phyloP scores from a whole-genome alignment of 2,888 invertebrate genomes.

The Meloe dianella region DNA sequence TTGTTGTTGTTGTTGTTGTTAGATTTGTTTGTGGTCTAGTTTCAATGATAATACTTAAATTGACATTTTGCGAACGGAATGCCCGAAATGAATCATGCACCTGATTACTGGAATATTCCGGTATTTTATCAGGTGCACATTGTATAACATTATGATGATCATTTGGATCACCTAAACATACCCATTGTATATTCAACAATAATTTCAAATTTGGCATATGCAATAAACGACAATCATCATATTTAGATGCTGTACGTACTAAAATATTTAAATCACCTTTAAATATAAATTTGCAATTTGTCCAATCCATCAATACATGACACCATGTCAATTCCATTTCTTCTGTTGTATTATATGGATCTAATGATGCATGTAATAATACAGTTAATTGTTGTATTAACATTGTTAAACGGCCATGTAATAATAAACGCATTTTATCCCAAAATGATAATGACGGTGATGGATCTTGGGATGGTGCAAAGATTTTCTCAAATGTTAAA shows the following conservation, averaged over 20 bases:
- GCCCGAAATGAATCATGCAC: constrained; percentile 95
- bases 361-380: constrained; percentile 91
- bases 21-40: constrained; percentile 68
- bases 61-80: constrained; percentile 87
- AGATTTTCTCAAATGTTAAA: constrained; percentile 84
- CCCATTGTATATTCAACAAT: constrained; percentile 85
- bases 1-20: not conserved
- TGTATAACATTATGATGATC: constrained; percentile 96
- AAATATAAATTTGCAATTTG: constrained; percentile 90
- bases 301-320: constrained; percentile 94
- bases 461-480: constrained; percentile 88
- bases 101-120: constrained; percentile 96
- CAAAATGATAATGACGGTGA: constrained; percentile 94
- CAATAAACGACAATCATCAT: constrained; percentile 94
- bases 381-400: constrained; percentile 88
- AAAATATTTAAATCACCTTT: constrained; percentile 94
- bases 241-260: constrained; percentile 96
- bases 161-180: constrained; percentile 89
- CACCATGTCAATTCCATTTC: constrained; percentile 98
- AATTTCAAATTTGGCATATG: constrained; percentile 89
- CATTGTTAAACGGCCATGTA: constrained; percentile 92
- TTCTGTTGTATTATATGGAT: constrained; percentile 98
- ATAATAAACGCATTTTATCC: constrained; percentile 92
- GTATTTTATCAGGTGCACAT: constrained; percentile 94
- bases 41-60: constrained; percentile 79